Evolutionary conservation across 2,113 vertebrate species (phyloP), one percentile per base, ranked within the genome.

Genomic region (Puma concolor): DNA sequence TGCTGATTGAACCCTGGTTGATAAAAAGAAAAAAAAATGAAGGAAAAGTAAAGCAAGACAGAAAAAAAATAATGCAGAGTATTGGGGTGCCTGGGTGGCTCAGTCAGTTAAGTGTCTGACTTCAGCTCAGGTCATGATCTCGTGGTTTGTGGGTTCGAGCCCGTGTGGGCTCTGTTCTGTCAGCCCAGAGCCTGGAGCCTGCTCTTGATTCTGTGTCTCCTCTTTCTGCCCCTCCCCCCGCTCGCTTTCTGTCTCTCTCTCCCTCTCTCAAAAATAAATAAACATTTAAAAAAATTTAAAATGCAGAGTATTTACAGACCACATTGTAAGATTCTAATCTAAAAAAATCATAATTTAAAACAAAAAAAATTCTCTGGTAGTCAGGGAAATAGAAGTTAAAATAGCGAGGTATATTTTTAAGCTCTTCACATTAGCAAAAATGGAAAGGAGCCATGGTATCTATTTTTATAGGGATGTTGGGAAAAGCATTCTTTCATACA

Each of bases 391-490:
- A 74, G 2, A 48, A 38, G 23, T 48, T 50, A 94, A 94, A 83
- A 89, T 87, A 74, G 67, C 7, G 89, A 90, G 38, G 7, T 80
- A 52, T 50, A 9, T 57, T 94, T 83, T 41, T 38, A 72, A 79
- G 63, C 1, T 64, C 19, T 81, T 82, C 15, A 83, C 29, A 60
- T 85, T 88, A 93, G 25, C 16, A 79, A 86, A 88, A 95, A 66
- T 63, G 50, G 41, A 92, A 96, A 79, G 57, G 7, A 95, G 29
- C 8, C 29, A 50, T 41, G 33, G n/a, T 41, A 74, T 16, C 54
- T 82, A 77, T 86, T 87, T 97, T 97, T 81, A 31, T n/a, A 83
- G 41, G 4, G 25, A 89, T 63, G 16, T 41, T 94, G 44, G 48
- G 71, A n/a, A 96, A 93, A 74, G n/a, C 33, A 36, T 90, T 83